Evolutionary conservation across 2,797 vertebrate species (phyloP), one percentile per base, ranked within the genome.

Genomic region (Lophotriccus pileatus): DNA sequence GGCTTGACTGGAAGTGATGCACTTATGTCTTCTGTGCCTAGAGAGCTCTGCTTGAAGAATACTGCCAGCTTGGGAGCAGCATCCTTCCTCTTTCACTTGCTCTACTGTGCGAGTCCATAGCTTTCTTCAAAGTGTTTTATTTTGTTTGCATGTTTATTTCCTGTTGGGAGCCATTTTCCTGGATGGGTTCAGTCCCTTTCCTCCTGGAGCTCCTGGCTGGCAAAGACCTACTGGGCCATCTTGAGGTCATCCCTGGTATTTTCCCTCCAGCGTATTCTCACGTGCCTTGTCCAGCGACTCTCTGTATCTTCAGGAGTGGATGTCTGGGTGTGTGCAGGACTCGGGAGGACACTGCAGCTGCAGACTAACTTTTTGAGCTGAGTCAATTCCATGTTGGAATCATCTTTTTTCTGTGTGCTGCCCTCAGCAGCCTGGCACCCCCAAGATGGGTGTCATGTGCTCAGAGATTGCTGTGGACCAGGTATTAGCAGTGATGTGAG

Each of bases 161-260:
- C 91, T 87, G 47, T 87, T 94, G 95, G 95, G 89, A 90, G 87
- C 95, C 95, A 94, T 95, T 94, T 97, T 95, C 70, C 85, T 93
- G 43, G 83, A 87, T 87, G 94, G 93, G 41, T 91, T 95, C 70
- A 23, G 63, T 82, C 47, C 67, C 60, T 87, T 94, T 91, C 39
- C 46, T 96, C 30, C 53, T 82, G 89, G 60, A 90, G 89, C 68
- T 96, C 14, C 91, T 94, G 60, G 73, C 90, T 96, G 95, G 85
- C 85, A 94, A 94, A 95, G 95, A 91, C 87, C 94, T 95, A 95
- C 85, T 96, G 95, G 95, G 95, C 95, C 96, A 96, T 96, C 94
- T 96, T 95, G 95, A 94, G 95, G 95, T 96, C 95, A 93, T 95
- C 95, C 74, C 74, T 95, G 94, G 94, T 96, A 96, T 96, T 97